Evolutionary conservation across 2,113 vertebrate species (phyloP), one percentile per base, ranked within the genome.

Genomic region (Columba janthina): DNA sequence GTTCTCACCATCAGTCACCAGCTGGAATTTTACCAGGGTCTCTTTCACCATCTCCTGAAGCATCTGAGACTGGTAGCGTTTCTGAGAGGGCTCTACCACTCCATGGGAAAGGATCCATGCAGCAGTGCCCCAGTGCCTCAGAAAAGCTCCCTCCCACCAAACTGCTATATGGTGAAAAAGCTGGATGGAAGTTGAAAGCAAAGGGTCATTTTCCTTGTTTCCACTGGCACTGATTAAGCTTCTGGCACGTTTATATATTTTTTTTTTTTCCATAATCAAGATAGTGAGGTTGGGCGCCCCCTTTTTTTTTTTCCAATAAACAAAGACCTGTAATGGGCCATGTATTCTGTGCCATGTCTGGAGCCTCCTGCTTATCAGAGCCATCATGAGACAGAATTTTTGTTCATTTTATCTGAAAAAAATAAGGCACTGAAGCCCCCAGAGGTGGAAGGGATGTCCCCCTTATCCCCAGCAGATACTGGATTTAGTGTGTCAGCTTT

Each of bases 291-390:
- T 75, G 60, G 42, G 51, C 6, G 16, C 42, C 13, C 51, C 66
- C 70, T 87, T 58, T 25, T 71, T 57, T 66, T 74, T n/a, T 83
- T 66, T 57, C 17, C 21, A 90, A 81, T 76, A 62, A 93, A 95
- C 95, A 94, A 95, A 93, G 29, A 38, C 18, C 62, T 80, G 20
- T n/a, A 94, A 78, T 74, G 50, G 53, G 57, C 56, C 66, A 32
- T 26, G 29, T 54, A 78, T 82, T 57, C 69, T 89, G 69, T 73
- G 66, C 85, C 69, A 53, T 3, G 66, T n/a, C 92, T 94, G 89
- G 87, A 95, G 83, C 83, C 80, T 90, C 66, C 89, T 84, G 83
- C 70, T 94, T 97, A 96, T 93, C 91, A 67, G 75, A 93, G 48
- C 38, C 0, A 0, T 88, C 88, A 81, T 0, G 0, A 31, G 69